A percentile compares a stretch with the other conserved stretches of the same genome.
Conservation (phyloP, 2,888 invertebrate species). For the Ecliptopera silaceata region DNA sequence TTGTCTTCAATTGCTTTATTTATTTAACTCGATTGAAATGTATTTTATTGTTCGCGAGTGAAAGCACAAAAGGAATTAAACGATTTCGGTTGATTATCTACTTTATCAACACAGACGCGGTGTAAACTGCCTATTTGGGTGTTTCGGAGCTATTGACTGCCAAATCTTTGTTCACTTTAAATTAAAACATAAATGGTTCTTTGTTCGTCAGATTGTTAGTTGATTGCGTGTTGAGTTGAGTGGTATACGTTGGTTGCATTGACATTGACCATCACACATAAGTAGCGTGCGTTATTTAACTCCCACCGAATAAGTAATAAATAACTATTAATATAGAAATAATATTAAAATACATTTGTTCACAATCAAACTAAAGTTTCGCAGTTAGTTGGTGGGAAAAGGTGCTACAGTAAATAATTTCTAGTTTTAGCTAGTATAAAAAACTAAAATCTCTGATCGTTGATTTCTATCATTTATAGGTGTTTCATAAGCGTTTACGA, state of each 20-base stretch:
- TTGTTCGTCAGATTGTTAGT: constrained; percentile 44
- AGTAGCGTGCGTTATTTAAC: constrained; percentile 35
- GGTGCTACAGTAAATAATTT: no score
- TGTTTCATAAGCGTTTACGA: no score
- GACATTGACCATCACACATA: constrained; percentile 61
- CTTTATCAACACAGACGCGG: constrained; percentile 1
- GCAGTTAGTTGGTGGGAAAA: no score
- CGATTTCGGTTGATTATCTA: constrained; percentile 15
- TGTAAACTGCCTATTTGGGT: constrained; percentile 4
- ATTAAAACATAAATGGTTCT: constrained; percentile 44
- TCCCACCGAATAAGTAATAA: constrained; percentile 19
- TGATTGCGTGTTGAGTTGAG: constrained; percentile 39
- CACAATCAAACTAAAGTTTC: neutral
- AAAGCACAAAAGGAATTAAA: constrained; percentile 33
- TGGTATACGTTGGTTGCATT: constrained; percentile 50
- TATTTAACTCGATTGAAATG: constrained; percentile 50
- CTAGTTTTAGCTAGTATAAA: no score
- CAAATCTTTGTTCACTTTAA: constrained; percentile 34
- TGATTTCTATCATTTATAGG: no score
- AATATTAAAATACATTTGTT: neutral
- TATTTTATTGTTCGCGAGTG: constrained; percentile 34
- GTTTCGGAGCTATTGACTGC: constrained; percentile 30
- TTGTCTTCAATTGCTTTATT: constrained; percentile 54
- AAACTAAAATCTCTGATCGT: no score
- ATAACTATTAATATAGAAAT: constrained; percentile 17